Percentiles rank a stretch among this genome's conserved stretches.
Conservation (phyloP, 2,113 vertebrate genomes). For the Butorides virescens region DNA sequence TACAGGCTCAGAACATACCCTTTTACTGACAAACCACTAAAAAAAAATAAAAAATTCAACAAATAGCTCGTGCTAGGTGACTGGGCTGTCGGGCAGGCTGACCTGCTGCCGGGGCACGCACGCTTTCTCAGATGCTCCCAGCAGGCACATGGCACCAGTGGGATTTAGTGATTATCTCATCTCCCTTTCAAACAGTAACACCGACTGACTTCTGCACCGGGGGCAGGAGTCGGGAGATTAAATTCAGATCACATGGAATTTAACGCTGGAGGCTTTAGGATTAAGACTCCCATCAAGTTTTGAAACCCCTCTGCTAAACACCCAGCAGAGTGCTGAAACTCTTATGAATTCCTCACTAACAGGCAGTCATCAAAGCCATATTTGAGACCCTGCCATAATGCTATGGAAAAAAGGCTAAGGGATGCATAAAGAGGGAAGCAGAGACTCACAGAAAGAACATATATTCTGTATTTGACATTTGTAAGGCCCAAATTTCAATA, state of each 20-base stretch:
- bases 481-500: background rate
- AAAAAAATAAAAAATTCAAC: background rate
- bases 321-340: background rate
- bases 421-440: background rate
- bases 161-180: slow-evolving; percentile 37
- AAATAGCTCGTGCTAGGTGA: rapidly evolving
- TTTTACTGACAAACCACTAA: background rate
- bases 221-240: background rate
- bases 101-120: background rate
- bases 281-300: background rate
- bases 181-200: slow-evolving; percentile 15
- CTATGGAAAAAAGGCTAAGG: background rate
- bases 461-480: background rate
- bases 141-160: background rate
- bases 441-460: background rate
- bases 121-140: background rate
- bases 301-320: background rate
- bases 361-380: background rate
- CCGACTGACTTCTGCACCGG: background rate
- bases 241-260: background rate
- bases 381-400: rapidly evolving
- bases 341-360: background rate
- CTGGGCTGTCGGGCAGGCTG: background rate
- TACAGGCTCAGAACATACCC: background rate
- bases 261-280: background rate